Conservation (phyloP, 2,888 invertebrate species). For the Ptychoptera contaminata region DNA sequence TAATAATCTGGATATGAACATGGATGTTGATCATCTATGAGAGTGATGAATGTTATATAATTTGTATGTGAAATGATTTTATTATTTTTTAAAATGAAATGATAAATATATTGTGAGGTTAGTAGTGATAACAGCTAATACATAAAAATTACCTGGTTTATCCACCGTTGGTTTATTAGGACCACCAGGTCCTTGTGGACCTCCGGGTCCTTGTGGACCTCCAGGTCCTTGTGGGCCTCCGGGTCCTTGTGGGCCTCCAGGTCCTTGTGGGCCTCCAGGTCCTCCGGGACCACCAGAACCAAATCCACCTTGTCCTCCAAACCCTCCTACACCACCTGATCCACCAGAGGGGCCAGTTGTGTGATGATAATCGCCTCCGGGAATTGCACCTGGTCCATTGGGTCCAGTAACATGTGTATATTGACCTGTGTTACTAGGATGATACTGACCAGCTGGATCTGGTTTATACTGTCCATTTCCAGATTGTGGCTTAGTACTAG, state of each 20-base stretch:
- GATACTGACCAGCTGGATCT: slow-evolving; percentile 6
- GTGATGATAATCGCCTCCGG: neutral
- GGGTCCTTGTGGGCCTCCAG: slow-evolving; percentile 19
- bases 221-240: slow-evolving; percentile 16
- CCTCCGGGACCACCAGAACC: slow-evolving; percentile 18
- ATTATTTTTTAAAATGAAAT: no score
- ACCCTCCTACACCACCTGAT: slow-evolving; percentile 20
- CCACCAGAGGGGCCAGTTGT: slow-evolving; percentile 15
- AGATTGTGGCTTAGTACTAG: no score
- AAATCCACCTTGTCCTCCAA: slow-evolving; percentile 18
- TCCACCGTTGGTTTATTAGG: no score
- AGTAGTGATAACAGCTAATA: no score
- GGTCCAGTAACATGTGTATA: slow-evolving; percentile 25
- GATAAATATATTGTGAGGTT: neutral
- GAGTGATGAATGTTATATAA: neutral
- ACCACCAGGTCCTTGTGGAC: slow-evolving; percentile 20
- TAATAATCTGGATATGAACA: slow-evolving; percentile 3
- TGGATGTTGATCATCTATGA: neutral
- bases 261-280: slow-evolving; percentile 26
- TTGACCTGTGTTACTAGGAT: slow-evolving; percentile 2
- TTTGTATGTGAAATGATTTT: neutral
- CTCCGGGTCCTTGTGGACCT: slow-evolving; percentile 19
- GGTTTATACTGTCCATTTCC: slow-evolving; percentile 7
- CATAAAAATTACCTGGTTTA: no score
- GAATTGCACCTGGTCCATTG: slow-evolving; percentile 21